Evolutionary conservation across 2,797 vertebrate species (phyloP), one percentile per base, ranked within the genome.

Genomic region (Malurus splendens): DNA sequence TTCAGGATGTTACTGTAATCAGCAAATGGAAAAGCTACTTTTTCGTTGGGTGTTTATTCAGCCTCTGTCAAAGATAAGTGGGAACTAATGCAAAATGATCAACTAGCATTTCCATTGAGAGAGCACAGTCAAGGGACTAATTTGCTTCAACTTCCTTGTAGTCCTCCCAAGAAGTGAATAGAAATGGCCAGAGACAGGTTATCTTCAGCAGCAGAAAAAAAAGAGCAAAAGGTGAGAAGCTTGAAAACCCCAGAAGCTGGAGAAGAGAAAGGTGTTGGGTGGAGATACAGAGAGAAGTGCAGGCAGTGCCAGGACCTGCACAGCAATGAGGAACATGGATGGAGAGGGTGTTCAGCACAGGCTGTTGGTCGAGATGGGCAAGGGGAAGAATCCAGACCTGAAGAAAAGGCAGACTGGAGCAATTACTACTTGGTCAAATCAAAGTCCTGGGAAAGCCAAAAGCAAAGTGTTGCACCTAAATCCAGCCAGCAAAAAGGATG

Each of bases 321-420:
- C 18, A 51, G 54, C 27, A 27, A 4, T 12, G 66, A 75, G 32
- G n/a, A 82, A 18, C 5, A 2, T 5, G 5, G 38, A 16, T 3
- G 4, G 32, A 75, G 6, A 66, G 8, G 3, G 12, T 10, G 18
- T 12, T 39, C 45, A 71, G 44, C 62, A 18, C 4, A 48, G 42
- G 18, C 28, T 57, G 6, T 8, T 7, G 1, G n/a, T 9, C 0
- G 0, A 5, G 8, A 1, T 39, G 55, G 27, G 18, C 27, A 45
- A 12, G 2, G 13, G 12, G 5, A 52, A 22, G 25, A 57, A 77
- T 18, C 10, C 48, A 75, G 56, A 68, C 6, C 28, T 66, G 56
- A 70, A 59, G 36, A 71, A 67, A 65, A 15, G 19, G 7, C 16
- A 76, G 64, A 52, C 4, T 23, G n/a, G 9, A 79, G 12, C 8